phyloP scores from a whole-genome alignment of 2,797 vertebrate genomes.

The Oryzias dopingdopingensis region DNA sequence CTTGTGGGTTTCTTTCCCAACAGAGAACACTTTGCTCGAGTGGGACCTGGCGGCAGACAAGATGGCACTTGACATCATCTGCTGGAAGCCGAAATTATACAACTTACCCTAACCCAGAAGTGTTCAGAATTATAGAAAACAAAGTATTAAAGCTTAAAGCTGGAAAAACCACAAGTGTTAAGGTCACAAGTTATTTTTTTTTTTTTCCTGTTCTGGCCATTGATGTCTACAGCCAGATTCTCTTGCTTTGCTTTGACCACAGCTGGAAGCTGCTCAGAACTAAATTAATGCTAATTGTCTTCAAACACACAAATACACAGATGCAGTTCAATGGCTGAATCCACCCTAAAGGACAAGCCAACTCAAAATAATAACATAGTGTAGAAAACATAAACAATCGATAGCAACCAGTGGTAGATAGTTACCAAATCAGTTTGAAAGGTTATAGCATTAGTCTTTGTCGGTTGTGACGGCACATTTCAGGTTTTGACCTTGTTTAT shows the following conservation, averaged over 20 bases:
- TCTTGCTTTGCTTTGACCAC: slow-evolving; percentile 25
- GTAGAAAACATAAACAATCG: no score
- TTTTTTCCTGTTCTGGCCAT: no score
- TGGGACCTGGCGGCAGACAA: no score
- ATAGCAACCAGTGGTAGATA: no score
- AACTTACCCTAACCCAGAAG: no score
- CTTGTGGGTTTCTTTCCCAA: slow-evolving; percentile 10
- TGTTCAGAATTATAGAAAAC: no score
- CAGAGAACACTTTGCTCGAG: slow-evolving; percentile 20
- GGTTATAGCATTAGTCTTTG: background rate
- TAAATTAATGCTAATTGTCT: slow-evolving; percentile 22
- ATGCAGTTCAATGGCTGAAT: background rate
- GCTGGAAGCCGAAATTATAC: no score
- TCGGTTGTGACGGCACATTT: background rate
- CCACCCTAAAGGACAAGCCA: slow-evolving; percentile 3
- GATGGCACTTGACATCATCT: no score
- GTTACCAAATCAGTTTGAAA: background rate
- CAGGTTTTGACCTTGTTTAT: background rate
- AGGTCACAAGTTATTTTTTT: no score
- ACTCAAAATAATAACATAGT: background rate
- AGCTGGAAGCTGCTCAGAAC: slow-evolving; percentile 31
- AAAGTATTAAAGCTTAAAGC: no score
- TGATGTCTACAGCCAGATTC: no score
- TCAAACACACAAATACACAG: slow-evolving; percentile 8
- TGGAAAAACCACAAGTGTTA: no score